A percentile compares a stretch with the other conserved stretches of the same genome.
Conservation (phyloP, 2,797 vertebrate genomes). For the Tarsius wallacei region DNA sequence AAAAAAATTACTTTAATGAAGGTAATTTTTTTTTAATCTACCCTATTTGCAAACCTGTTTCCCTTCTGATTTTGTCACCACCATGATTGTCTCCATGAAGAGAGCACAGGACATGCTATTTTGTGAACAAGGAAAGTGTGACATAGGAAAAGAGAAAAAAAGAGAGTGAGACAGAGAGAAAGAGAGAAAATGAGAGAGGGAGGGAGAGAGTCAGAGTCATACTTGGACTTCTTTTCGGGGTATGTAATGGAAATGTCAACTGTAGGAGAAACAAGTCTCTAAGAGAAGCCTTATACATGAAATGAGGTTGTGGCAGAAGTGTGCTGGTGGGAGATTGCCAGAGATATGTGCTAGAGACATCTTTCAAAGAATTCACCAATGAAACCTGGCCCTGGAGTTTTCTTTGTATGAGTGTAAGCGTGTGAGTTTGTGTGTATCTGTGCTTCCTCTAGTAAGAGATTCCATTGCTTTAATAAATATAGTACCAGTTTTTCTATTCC, state of each 20-base stretch:
- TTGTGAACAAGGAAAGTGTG: not conserved
- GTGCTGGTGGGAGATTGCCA: not conserved
- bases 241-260: not conserved
- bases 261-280: not conserved
- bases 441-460: not conserved
- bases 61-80: not conserved
- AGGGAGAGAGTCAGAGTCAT: not conserved
- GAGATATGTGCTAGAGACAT: not conserved
- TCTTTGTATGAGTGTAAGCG: not conserved
- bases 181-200: not conserved
- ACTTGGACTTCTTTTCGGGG: not conserved
- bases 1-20: not conserved
- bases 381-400: not conserved
- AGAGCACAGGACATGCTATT: not conserved
- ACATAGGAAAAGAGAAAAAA: not conserved
- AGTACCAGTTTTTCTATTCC: not conserved
- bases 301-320: not conserved
- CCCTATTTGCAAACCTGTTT: not conserved
- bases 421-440: not conserved
- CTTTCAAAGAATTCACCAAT: not conserved
- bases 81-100: not conserved
- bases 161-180: not conserved
- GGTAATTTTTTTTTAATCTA: not conserved
- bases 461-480: not conserved
- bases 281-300: not conserved